phyloP scores from a whole-genome alignment of 2,113 vertebrate species.

The Passer montanus region DNA sequence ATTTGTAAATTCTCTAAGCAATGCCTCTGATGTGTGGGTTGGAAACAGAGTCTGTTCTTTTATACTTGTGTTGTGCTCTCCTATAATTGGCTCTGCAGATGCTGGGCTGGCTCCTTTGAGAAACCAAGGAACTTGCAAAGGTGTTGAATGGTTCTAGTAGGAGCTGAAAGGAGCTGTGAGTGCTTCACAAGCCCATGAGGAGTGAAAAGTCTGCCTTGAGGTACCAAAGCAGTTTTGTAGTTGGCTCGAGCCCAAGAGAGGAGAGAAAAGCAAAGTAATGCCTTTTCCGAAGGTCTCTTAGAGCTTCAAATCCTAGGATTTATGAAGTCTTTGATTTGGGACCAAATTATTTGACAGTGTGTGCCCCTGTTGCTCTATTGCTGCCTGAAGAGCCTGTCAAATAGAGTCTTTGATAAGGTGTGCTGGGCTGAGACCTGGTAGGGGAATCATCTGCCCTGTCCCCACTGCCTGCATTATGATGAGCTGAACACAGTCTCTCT shows the following conservation, averaged over 20 bases:
- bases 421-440: background rate
- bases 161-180: constrained; percentile 21
- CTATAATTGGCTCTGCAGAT: background rate
- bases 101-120: background rate
- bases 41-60: background rate
- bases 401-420: fast-evolving
- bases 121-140: background rate
- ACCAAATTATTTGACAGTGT: background rate
- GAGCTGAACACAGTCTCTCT: background rate
- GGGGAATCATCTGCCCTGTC: background rate
- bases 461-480: background rate
- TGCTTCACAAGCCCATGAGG: background rate
- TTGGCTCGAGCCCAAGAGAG: background rate
- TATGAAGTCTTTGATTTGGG: background rate
- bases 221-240: background rate
- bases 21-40: background rate
- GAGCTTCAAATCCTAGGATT: background rate
- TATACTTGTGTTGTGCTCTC: background rate
- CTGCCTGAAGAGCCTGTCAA: background rate
- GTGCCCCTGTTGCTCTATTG: background rate
- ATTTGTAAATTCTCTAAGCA: background rate
- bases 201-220: background rate
- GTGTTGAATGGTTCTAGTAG: background rate
- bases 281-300: background rate
- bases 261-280: background rate